Evolutionary conservation across 2,113 vertebrate species (phyloP), one percentile per base, ranked within the genome.

Genomic region (Microtus richardsoni): DNA sequence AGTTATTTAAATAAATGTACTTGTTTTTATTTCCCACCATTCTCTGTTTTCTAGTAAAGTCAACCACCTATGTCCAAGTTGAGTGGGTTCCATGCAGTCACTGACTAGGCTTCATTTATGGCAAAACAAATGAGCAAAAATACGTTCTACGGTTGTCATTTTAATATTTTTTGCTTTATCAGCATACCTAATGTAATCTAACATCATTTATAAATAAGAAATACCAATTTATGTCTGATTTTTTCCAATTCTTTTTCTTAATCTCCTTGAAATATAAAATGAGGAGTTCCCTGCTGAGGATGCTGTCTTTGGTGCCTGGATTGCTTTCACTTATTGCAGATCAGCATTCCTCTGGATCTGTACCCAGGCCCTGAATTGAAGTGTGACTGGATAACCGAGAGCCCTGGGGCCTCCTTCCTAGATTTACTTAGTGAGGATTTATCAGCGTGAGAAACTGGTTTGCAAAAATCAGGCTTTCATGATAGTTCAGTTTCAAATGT

Each of bases 401-500:
- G 12, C 75, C 68, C 52, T 41, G 2, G 1, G 33, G 4, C n/a
- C 36, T 68, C 44, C 16, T 74, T 95, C 91, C 54, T 36, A 73
- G 36, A 91, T 95, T 94, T 89, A 22, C 52, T 83, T 17, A 5
- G 13, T 78, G n/a, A 74, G 19, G 80, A 83, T 96, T 95, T 91
- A 93, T 95, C 64, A 47, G 22, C 60, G 9, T 54, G 71, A 82
- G 47, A 94, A 95, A 96, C 74, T 87, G 33, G 16, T 92, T 96
- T 89, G 26, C 44, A 79, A 94, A 49, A 91, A 85, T 92, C 93
- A 95, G 52, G 6, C 39, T 91, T 94, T 97, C 66, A 68, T 86
- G 92, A n/a, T 79, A 90, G 16, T 88, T 94, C 73, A 80, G 84
- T 78, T 96, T 87, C 86, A 82, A 96, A 90, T 79, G 75, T 94